Conservation (phyloP, 2,113 vertebrate genomes). For the Illadopsis cleaveri region DNA sequence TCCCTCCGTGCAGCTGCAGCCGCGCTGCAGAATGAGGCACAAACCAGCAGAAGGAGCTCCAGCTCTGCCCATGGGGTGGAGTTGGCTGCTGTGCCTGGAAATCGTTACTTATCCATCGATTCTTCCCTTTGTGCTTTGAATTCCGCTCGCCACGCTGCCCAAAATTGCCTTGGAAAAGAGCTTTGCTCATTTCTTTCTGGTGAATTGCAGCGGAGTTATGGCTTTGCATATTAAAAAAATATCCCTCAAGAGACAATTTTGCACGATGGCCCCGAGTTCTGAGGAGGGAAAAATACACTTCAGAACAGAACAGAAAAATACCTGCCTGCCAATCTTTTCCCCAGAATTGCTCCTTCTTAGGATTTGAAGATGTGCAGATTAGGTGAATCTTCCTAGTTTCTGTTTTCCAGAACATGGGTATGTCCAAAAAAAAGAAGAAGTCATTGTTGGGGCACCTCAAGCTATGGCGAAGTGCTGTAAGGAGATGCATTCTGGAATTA, state of each 20-base stretch:
- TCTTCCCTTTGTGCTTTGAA: not conserved
- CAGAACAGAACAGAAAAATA: not conserved
- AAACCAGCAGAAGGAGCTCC: conserved; percentile 70
- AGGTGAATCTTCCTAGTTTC: not conserved
- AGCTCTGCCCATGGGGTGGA: not conserved
- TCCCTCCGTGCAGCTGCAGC: not conserved
- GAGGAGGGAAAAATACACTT: not conserved
- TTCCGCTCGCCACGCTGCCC: not conserved
- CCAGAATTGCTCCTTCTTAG: not conserved
- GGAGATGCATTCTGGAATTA: not conserved
- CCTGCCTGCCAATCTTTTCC: not conserved
- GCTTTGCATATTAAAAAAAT: not conserved
- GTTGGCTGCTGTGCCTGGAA: not conserved
- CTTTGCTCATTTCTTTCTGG: not conserved
- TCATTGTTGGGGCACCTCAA: not conserved
- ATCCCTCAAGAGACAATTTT: not conserved
- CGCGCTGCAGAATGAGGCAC: conserved; percentile 4
- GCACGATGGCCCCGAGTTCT: not conserved
- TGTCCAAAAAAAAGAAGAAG: not conserved
- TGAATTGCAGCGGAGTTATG: not conserved
- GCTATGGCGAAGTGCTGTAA: not conserved
- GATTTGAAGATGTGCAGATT: not conserved
- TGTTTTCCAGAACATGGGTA: not conserved
- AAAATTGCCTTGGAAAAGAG: not conserved
- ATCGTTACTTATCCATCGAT: not conserved